Evolutionary conservation across 2,113 vertebrate species (phyloP).

Genomic region (Pluvianellus socialis): DNA sequence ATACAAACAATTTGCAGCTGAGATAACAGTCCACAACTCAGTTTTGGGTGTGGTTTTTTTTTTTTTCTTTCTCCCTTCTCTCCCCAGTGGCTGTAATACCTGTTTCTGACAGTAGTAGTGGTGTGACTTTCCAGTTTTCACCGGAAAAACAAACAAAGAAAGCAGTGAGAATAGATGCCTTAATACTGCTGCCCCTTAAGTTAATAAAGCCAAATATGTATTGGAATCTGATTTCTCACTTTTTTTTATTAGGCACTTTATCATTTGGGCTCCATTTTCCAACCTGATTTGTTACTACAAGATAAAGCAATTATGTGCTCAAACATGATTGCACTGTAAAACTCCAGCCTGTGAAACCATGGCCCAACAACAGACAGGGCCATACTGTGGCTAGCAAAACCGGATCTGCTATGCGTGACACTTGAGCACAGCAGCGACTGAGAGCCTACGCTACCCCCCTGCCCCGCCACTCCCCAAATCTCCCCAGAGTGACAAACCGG

Average conservation of each 20-base stretch:
- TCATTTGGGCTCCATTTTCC: background rate
- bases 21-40: background rate
- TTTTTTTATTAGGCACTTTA: background rate
- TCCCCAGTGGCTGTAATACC: background rate
- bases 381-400: background rate
- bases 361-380: background rate
- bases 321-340: background rate
- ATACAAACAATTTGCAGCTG: background rate
- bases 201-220: conserved; percentile 18
- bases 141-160: background rate
- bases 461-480: background rate
- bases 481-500: rapidly evolving
- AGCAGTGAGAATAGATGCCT: background rate
- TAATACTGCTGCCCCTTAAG: background rate
- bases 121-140: background rate
- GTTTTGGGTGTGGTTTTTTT: background rate
- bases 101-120: background rate
- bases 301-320: background rate
- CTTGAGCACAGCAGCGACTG: background rate
- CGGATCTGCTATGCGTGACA: background rate
- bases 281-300: background rate
- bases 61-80: background rate
- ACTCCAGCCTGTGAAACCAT: background rate
- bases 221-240: background rate
- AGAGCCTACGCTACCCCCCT: background rate